Evolutionary conservation across 2,888 invertebrate species (phyloP), one percentile per base, ranked within the genome.

Genomic region (Pheosia tremula): DNA sequence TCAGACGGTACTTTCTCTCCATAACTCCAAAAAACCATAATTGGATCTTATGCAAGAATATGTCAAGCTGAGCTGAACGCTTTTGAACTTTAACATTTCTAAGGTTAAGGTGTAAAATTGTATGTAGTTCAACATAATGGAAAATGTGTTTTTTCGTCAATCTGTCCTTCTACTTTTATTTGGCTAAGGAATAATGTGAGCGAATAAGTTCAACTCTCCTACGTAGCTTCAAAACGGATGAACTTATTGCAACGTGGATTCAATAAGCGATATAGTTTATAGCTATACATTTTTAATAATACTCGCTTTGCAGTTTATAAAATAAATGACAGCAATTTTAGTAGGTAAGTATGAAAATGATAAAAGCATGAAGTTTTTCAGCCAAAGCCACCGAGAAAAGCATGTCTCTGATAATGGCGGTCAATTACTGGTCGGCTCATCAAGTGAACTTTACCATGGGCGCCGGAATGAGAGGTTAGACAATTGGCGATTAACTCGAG

Each of bases 1-100:
- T 24, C 77, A 69, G 72, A 67, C 82, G 84, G 84, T 83, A 83
- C 69, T 88, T 88, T 88, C 88, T 79, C 87, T 75, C 53, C 62
- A 69, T 70, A 67, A 70, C 62, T 71, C 74, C 63, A 80, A 83
- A 81, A 84, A 80, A 80, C 81, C 78, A 80, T 87, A 84, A 88
- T 88, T 85, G 73, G 69, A 64, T 72, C 64, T 67, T 67, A 58
- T 50, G 24, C 50, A 50, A 50, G 24, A 50, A 11, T 3, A 45
- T 50, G 50, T 24, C 50, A 24, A 8, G 50, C 9, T 50, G 9
- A 50, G 50, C 24, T 50, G 8, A 24, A 24, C 13, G 50, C 13
- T 41, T 41, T 64, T 73, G 70, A 73, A 69, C 73, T 73, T 67
- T 73, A 60, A 53, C 13, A 36, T 56, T 50, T 24, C 6, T 24